Base-by-base conservation (phyloP, 1,140 invertebrate species). In the Drosophila murphyi region DNA sequence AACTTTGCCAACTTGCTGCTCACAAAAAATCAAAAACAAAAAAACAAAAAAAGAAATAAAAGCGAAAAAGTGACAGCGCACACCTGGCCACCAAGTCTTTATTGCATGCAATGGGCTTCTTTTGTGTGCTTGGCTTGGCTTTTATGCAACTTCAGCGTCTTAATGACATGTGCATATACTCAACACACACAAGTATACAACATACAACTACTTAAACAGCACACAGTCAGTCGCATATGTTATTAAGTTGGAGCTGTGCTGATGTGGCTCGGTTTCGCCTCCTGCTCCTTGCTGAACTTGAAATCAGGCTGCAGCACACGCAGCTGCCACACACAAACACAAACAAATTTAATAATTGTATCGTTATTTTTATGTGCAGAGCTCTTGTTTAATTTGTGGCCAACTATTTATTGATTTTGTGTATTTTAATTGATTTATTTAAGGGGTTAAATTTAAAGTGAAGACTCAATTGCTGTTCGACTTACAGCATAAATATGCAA, bases 141-240 rank as follows among this genome's bases (percentile, higher is more conserved):
- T 76, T 76, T 78, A 74, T 87, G 83, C 85, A 73, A 75, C 56
- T 69, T 88, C 76, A 87, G 82, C 82, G 73, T 73, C 68, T 70
- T 54, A 72, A 74, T 70, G 59, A 65, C 65, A 70, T 69, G 50
- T 73, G 71, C 65, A 69, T 73, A 68, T 50, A 59, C 12, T 47
- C 34, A 4, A 37, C 43, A 57, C 39, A 50, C 67, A 67, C 37
- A 60, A 34, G 34, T n/a, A 47, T 6, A 56, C 54, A 37, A 56
- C 2, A 28, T 20, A 20, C 20, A 20, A 20, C 20, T 20, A 20
- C 20, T 20, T 20, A 29, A 56, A 28, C 12, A 10, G 52, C 28
- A 64, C 6, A 39, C 48, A 39, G 3, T 47, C 28, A 37, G 5
- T 4, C 5, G 3, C 29, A 31, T 52, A 20, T 41, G 48, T 10